Conservation (phyloP, 2,888 invertebrate genomes). For the Dilophus febrilis region DNA sequence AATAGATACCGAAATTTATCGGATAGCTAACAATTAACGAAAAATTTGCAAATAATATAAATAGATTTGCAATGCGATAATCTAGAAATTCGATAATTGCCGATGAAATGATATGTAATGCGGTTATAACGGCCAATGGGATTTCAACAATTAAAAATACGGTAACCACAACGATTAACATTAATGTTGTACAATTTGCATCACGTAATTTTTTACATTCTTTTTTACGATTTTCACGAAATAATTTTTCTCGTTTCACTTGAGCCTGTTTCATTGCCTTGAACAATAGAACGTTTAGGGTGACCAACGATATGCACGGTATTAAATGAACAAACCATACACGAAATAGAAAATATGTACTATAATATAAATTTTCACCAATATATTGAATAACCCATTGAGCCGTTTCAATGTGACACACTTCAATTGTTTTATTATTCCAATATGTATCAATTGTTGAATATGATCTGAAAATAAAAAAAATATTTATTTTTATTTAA, state of each 20-base stretch:
- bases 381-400: constrained; percentile 51
- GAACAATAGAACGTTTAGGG: constrained; percentile 75
- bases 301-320: constrained; percentile 76
- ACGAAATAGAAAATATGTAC: constrained; percentile 66
- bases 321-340: constrained; percentile 82
- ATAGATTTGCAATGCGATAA: constrained; percentile 58
- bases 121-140: constrained; percentile 65
- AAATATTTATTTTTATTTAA: not conserved
- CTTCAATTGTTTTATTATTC: constrained; percentile 47
- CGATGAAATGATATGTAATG: constrained; percentile 66
- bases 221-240: constrained; percentile 58
- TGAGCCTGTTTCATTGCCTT: constrained; percentile 73
- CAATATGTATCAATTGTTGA: constrained; percentile 46
- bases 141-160: constrained; percentile 72
- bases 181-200: constrained; percentile 70
- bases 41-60: constrained; percentile 74
- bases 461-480: constrained; percentile 23
- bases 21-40: constrained; percentile 83
- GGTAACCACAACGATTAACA: constrained; percentile 74
- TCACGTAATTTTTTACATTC: constrained; percentile 58
- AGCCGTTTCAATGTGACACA: constrained; percentile 46
- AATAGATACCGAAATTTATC: constrained; percentile 88
- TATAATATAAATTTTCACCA: constrained; percentile 60
- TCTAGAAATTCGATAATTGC: constrained; percentile 53
- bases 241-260: constrained; percentile 54